Evolutionary conservation across 1,140 invertebrate genomes (phyloP).

Genomic region (Antheraea mylitta): DNA sequence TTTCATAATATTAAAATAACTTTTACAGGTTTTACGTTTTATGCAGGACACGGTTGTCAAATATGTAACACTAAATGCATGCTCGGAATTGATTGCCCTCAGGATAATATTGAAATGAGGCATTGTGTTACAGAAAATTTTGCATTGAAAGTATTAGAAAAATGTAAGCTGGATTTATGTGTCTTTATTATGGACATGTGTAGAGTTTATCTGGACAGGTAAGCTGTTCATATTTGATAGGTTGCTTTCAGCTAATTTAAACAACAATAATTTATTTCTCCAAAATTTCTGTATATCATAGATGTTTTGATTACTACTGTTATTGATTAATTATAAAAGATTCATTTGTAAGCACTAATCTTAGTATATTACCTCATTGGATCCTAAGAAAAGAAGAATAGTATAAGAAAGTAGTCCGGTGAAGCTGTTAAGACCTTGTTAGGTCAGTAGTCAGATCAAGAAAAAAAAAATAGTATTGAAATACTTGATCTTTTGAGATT

Average conservation of each 20-base stretch:
- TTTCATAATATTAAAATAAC: not conserved
- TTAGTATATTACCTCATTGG: too few species aligned
- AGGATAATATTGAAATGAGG: slow-evolving; percentile 50
- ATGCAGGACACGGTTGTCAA: slow-evolving; percentile 74
- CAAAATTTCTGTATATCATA: too few species aligned
- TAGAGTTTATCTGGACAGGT: slow-evolving; percentile 65
- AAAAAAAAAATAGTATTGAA: too few species aligned
- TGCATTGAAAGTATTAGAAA: slow-evolving; percentile 51
- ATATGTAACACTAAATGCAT: slow-evolving; percentile 69
- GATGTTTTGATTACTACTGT: too few species aligned
- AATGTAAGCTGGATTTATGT: slow-evolving; percentile 64
- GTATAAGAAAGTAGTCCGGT: too few species aligned
- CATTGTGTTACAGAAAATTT: slow-evolving; percentile 71
- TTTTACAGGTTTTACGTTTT: slow-evolving; percentile 70
- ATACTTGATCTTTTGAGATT: too few species aligned
- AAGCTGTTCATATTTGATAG: slow-evolving; percentile 10
- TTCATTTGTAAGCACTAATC: too few species aligned
- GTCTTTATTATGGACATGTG: slow-evolving; percentile 76
- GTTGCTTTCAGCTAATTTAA: not conserved
- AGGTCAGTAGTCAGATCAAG: too few species aligned
- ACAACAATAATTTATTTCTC: too few species aligned
- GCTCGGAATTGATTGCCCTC: slow-evolving; percentile 60
- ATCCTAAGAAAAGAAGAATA: too few species aligned
- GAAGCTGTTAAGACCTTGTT: too few species aligned
- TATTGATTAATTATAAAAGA: too few species aligned